A percentile compares a stretch with the other conserved stretches of the same genome.
Conservation (phyloP, 37 sponge, comb jelly and placozoan species). For the Chondrosia reniformis region DNA sequence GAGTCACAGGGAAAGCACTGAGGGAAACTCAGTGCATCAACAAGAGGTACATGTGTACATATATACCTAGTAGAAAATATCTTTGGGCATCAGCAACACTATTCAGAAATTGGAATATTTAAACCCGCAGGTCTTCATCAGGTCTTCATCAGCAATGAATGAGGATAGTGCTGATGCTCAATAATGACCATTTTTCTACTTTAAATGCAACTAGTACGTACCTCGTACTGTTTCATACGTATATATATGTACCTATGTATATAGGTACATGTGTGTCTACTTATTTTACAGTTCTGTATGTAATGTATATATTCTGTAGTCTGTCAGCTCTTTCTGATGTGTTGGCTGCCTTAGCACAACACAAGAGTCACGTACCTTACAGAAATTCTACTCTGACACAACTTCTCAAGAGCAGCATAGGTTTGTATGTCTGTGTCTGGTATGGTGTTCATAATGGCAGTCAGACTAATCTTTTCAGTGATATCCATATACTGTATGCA, state of each 20-base stretch:
- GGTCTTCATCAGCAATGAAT: too few relatives aligned
- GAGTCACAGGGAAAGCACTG: slow-evolving; percentile 38
- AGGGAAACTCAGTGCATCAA: slow-evolving; percentile 56
- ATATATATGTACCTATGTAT: neutral
- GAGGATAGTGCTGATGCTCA: too few relatives aligned
- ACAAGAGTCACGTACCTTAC: slow-evolving; percentile 58
- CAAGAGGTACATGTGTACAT: slow-evolving; percentile 19
- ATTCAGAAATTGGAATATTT: too few relatives aligned
- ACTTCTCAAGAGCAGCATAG: slow-evolving; percentile 45
- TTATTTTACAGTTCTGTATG: neutral
- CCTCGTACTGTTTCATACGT: neutral
- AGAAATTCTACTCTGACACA: slow-evolving; percentile 68
- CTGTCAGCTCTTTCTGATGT: slow-evolving; percentile 63
- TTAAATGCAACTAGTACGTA: too few relatives aligned
- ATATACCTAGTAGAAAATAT: too few relatives aligned
- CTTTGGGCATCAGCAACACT: too few relatives aligned
- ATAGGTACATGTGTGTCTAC: slow-evolving; percentile 2
- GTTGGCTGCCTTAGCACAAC: slow-evolving; percentile 43
- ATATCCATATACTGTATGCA: too few relatives aligned
- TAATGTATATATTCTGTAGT: neutral
- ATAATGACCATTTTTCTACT: too few relatives aligned
- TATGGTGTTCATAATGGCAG: too few relatives aligned
- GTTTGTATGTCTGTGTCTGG: slow-evolving; percentile 17
- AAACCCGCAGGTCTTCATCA: too few relatives aligned
- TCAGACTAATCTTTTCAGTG: too few relatives aligned